Evolutionary conservation across 2,113 vertebrate genomes (phyloP).

Genomic region (Vombatus ursinus): DNA sequence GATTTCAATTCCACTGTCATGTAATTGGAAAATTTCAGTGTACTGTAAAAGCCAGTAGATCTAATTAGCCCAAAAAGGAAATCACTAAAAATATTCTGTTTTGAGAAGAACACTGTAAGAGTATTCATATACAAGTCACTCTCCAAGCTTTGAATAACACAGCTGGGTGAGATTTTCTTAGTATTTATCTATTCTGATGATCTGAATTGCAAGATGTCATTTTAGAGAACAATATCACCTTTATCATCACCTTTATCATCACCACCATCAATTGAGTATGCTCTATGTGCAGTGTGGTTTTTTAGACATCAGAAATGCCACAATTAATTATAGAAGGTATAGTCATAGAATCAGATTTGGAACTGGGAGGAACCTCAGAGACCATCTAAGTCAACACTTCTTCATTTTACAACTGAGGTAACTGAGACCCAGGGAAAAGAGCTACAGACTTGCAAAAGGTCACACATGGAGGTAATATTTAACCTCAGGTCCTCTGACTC

Average conservation of each 20-base stretch:
- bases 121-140: not conserved
- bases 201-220: not conserved
- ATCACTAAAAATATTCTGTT: conserved; percentile 37
- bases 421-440: not conserved
- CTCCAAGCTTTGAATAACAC: not conserved
- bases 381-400: not conserved
- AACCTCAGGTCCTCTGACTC: not conserved
- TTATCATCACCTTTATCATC: not conserved
- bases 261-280: not conserved
- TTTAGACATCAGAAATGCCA: not conserved
- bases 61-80: conserved; percentile 16
- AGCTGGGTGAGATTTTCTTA: not conserved
- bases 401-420: not conserved
- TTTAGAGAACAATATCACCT: not conserved
- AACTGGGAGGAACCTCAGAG: not conserved
- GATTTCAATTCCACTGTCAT: not conserved
- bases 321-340: not conserved
- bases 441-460: not conserved
- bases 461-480: not conserved
- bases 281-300: not conserved
- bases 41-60: conserved; percentile 11
- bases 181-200: not conserved
- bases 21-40: conserved; percentile 33
- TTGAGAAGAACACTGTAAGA: not conserved
- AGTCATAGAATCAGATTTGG: not conserved